Evolutionary conservation across 2,888 invertebrate species (phyloP).

Genomic region (Lottia scabra): DNA sequence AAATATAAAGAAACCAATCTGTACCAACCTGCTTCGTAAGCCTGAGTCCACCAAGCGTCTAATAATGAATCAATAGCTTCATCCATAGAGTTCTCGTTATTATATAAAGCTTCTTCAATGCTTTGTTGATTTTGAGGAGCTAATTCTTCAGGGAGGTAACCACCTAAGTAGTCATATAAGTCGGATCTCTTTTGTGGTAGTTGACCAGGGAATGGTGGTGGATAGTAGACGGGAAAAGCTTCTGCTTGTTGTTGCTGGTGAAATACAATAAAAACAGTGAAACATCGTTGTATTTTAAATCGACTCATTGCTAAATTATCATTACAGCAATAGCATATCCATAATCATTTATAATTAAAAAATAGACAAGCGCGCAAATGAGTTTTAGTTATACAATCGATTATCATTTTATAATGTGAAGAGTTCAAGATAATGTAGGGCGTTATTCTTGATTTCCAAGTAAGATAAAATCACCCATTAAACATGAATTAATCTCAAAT

Average conservation of each 20-base stretch:
- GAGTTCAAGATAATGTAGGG: too few species aligned
- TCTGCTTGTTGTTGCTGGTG: not conserved
- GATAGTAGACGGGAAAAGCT: not conserved
- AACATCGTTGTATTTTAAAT: too few species aligned
- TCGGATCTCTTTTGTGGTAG: constrained; percentile 1
- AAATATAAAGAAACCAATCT: not conserved
- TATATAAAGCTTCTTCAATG: constrained; percentile 2
- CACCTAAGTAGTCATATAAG: constrained; percentile 7
- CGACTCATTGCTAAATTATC: too few species aligned
- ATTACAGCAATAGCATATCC: too few species aligned
- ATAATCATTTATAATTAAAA: too few species aligned
- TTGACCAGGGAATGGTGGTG: constrained; percentile 11
- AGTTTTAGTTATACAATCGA: too few species aligned
- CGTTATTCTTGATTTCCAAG: too few species aligned
- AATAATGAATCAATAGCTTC: constrained; percentile 22
- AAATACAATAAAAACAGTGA: too few species aligned
- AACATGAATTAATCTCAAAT: too few species aligned
- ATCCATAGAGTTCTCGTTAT: constrained; percentile 10
- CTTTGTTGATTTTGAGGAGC: not conserved
- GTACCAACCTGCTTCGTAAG: constrained; percentile 27
- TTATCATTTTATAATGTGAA: too few species aligned
- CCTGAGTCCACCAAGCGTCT: constrained; percentile 29
- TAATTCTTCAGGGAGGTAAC: not conserved
- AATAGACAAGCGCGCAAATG: too few species aligned
- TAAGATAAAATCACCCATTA: too few species aligned